Evolutionary conservation across 2,888 invertebrate genomes (phyloP).

Genomic region (Melangyna quadrimaculata): DNA sequence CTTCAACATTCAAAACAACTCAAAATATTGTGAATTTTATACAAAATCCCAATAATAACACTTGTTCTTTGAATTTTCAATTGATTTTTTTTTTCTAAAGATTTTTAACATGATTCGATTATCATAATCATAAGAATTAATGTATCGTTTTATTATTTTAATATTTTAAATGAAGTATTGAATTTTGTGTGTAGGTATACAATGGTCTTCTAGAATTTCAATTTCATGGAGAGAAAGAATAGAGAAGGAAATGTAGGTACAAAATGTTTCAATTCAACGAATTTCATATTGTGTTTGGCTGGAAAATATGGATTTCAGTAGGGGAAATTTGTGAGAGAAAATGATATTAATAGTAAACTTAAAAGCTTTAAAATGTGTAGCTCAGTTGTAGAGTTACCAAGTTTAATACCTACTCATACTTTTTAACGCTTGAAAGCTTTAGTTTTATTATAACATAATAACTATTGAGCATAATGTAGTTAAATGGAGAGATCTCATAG

Average conservation of each 20-base stretch:
- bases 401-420: no score
- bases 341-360: background rate
- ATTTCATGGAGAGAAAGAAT: conserved; percentile 1
- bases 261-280: conserved; percentile 20
- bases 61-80: background rate
- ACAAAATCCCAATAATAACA: background rate
- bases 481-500: no score
- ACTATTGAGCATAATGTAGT: no score
- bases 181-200: background rate
- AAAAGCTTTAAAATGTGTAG: conserved; percentile 11
- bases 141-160: conserved; percentile 34
- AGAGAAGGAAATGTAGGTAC: background rate
- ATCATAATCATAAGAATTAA: conserved; percentile 36
- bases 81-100: background rate
- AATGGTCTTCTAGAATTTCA: background rate
- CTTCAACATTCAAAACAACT: background rate
- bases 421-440: background rate
- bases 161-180: conserved; percentile 6
- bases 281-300: conserved; percentile 10
- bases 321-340: background rate
- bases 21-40: background rate
- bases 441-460: background rate
- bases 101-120: conserved; percentile 21
- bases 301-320: background rate
- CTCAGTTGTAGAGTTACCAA: conserved; percentile 1